Conservation (phyloP, 2,113 vertebrate genomes). For the Bubo blakistoni region DNA sequence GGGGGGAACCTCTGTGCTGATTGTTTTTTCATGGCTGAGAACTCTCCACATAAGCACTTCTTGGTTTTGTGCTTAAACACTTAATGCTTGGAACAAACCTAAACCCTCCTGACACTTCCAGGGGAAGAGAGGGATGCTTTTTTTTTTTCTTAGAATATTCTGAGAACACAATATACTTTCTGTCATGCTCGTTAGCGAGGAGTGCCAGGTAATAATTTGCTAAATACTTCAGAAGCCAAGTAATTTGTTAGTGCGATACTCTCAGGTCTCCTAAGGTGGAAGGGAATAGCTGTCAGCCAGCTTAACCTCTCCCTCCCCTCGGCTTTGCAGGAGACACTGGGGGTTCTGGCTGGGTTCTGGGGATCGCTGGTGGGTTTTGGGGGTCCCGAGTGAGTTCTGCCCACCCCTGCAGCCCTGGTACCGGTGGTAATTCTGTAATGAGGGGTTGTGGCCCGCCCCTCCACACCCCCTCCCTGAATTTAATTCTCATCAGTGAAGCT, state of each 20-base stretch:
- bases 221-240: constrained; percentile 26
- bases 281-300: not conserved
- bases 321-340: not conserved
- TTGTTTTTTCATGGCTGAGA: not conserved
- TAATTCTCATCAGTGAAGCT: constrained; percentile 87
- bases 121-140: not conserved
- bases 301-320: not conserved
- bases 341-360: fast-evolving
- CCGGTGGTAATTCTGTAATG: constrained; percentile 58
- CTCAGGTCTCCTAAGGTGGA: not conserved
- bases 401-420: not conserved
- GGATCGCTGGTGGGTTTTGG: not conserved
- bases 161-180: not conserved
- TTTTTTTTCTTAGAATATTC: constrained; percentile 23
- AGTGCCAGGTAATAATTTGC: constrained; percentile 55
- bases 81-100: not conserved
- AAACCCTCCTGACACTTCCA: not conserved
- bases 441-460: constrained; percentile 51
- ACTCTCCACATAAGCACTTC: not conserved
- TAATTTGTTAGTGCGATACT: not conserved
- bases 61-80: not conserved
- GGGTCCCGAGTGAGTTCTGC: not conserved
- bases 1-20: not conserved
- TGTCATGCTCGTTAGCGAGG: not conserved
- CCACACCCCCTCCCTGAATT: constrained; percentile 65